Conservation (phyloP, 2,797 vertebrate genomes). For the Spheniscus humboldti region DNA sequence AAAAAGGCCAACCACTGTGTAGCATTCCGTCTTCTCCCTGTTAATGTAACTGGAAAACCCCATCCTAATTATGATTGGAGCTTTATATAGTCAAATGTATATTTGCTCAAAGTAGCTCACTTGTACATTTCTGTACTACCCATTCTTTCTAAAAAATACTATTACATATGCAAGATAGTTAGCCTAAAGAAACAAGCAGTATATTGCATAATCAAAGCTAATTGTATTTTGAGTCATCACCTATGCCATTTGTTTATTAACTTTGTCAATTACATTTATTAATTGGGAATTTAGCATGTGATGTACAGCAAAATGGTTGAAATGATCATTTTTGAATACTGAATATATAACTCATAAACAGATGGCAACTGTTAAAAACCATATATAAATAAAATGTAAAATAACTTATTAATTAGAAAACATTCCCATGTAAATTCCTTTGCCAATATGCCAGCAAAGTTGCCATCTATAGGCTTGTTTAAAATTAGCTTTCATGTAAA, state of each 20-base stretch:
- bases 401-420: background rate
- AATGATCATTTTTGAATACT: background rate
- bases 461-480: background rate
- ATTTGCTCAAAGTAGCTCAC: background rate
- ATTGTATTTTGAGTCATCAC: background rate
- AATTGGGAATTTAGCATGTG: background rate
- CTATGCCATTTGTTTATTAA: background rate
- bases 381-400: slow-evolving; percentile 10
- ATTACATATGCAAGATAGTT: background rate
- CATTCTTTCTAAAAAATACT: background rate
- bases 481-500: background rate
- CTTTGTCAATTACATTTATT: background rate
- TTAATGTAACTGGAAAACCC: background rate
- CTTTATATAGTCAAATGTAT: background rate
- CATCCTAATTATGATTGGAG: background rate
- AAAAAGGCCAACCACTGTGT: background rate
- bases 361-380: background rate
- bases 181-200: background rate
- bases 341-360: background rate
- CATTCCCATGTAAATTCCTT: background rate
- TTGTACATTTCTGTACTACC: background rate
- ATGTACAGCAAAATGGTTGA: background rate
- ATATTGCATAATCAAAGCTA: background rate
- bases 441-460: background rate
- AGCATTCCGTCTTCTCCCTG: background rate